Evolutionary conservation across 1,140 invertebrate genomes (phyloP).

Genomic region (Drosophila biarmipes): DNA sequence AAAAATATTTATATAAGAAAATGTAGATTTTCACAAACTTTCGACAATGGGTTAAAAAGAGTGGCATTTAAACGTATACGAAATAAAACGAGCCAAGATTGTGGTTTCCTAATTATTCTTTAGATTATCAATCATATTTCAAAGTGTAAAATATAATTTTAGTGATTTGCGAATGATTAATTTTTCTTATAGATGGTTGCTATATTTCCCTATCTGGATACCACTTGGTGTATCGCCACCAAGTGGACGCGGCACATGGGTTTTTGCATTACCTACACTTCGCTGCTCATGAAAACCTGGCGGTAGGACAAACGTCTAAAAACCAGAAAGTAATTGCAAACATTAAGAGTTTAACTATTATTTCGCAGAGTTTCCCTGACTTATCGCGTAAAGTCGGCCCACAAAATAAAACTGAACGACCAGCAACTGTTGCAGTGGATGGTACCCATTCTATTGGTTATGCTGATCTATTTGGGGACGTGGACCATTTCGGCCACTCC

Average conservation of each 20-base stretch:
- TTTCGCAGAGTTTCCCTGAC: slow-evolving; percentile 93
- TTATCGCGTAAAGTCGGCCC: slow-evolving; percentile 96
- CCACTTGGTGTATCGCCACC: slow-evolving; percentile 92
- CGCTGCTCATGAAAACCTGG: slow-evolving; percentile 96
- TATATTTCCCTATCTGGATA: slow-evolving; percentile 93
- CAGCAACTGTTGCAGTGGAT: slow-evolving; percentile 96
- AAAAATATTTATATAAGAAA: too few relatives aligned
- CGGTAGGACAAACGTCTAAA: slow-evolving; percentile 86
- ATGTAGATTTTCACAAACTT: too few relatives aligned
- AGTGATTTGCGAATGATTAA: not conserved
- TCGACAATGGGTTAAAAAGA: too few relatives aligned
- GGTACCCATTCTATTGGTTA: slow-evolving; percentile 93
- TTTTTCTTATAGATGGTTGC: slow-evolving; percentile 91
- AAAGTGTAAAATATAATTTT: not conserved
- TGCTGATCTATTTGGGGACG: slow-evolving; percentile 94
- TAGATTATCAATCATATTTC: not conserved
- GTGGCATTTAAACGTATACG: too few relatives aligned
- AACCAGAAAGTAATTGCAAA: not conserved
- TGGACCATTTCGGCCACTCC: slow-evolving; percentile 95
- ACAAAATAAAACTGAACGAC: slow-evolving; percentile 96
- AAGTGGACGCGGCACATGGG: slow-evolving; percentile 96
- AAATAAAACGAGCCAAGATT: too few relatives aligned
- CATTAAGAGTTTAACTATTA: not conserved
- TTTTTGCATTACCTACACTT: slow-evolving; percentile 96
- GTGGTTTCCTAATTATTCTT: too few relatives aligned